phyloP scores from a whole-genome alignment of 2,797 vertebrate species.

The Chloroceryle inda region DNA sequence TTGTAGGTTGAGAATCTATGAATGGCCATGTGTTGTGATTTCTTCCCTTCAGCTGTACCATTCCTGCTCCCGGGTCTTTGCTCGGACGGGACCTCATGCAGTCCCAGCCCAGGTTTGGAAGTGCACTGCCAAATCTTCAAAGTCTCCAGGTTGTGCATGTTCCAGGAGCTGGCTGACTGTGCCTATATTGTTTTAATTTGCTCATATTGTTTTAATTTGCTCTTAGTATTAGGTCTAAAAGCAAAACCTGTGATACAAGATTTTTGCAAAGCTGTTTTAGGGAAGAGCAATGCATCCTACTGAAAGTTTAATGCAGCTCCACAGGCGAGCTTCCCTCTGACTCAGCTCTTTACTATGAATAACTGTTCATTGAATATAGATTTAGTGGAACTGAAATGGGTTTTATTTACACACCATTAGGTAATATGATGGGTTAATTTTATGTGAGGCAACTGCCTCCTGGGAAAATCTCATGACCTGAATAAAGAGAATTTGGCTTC shows the following conservation, averaged over 20 bases:
- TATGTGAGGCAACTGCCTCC: not conserved
- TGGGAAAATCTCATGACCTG: not conserved
- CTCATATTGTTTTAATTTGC: not conserved
- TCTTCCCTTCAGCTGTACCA: not conserved
- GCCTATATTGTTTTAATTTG: no score
- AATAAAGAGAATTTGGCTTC: not conserved
- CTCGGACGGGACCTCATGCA: not conserved
- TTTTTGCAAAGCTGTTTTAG: not conserved
- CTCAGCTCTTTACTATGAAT: not conserved
- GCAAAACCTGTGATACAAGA: not conserved
- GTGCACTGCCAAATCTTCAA: not conserved
- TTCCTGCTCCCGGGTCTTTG: not conserved
- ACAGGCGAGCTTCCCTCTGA: not conserved
- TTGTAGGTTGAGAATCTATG: not conserved
- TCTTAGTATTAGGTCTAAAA: not conserved
- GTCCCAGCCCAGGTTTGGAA: not conserved
- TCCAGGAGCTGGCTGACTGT: not conserved
- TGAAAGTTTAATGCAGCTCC: not conserved
- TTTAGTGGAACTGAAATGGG: not conserved
- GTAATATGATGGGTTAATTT: conserved; percentile 46
- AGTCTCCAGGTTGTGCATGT: not conserved
- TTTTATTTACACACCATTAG: conserved; percentile 38
- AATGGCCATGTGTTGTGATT: not conserved
- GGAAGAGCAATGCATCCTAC: not conserved
- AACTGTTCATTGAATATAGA: conserved; percentile 14